These are phyloP conservation scores for Phoronis australis DNA, from an alignment of 2,888 invertebrate species.

Conservation along the genomic window DNA sequence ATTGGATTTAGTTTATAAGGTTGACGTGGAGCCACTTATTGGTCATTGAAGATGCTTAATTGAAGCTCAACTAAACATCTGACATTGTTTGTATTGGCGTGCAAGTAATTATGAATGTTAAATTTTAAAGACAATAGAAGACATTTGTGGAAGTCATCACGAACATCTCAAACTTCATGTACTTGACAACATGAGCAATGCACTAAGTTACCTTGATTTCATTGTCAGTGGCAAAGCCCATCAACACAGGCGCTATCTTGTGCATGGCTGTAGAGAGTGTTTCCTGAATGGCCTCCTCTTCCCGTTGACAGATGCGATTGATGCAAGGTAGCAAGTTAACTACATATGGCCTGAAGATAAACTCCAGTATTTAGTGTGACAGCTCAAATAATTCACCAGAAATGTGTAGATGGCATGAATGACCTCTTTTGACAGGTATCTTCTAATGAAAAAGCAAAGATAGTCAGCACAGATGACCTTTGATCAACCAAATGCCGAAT, in stretches of 20 bases:
- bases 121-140: not conserved
- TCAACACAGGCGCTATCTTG: conserved; percentile 64
- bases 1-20: too few relatives aligned
- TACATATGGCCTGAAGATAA: conserved; percentile 70
- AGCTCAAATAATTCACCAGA: too few relatives aligned
- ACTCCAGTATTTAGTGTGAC: too few relatives aligned
- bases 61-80: too few relatives aligned
- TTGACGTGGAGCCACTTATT: not conserved
- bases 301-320: conserved; percentile 65
- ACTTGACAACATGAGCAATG: not conserved
- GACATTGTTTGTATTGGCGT: too few relatives aligned
- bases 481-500: too few relatives aligned
- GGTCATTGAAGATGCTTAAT: not conserved
- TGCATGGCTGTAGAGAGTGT: conserved; percentile 63
- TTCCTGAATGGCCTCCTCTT: conserved; percentile 70
- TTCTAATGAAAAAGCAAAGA: too few relatives aligned
- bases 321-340: conserved; percentile 70
- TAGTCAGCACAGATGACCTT: too few relatives aligned
- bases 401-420: too few relatives aligned
- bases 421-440: too few relatives aligned
- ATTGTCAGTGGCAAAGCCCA: conserved; percentile 66
- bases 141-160: not conserved
- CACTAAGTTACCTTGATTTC: conserved; percentile 64
- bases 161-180: too few relatives aligned
- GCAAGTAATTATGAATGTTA: too few relatives aligned